These are phyloP conservation scores for Nerophis lumbriciformis DNA, from an alignment of 2,113 vertebrate genomes.

Conservation along the genomic window DNA sequence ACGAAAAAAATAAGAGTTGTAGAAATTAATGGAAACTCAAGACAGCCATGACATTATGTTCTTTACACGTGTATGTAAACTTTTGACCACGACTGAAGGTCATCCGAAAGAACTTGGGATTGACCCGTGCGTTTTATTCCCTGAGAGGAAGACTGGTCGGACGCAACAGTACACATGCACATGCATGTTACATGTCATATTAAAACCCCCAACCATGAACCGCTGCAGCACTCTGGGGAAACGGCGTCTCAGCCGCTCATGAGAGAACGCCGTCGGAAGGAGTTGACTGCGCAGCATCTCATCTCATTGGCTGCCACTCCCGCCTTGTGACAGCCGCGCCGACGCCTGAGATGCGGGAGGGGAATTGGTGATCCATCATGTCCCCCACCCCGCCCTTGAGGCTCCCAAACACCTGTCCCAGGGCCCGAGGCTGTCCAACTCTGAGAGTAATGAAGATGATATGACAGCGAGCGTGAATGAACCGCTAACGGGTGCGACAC, in stretches of 20 bases:
- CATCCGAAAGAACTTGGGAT: no score
- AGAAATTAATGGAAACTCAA: no score
- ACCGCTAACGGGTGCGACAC: neutral
- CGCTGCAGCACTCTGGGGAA: no score
- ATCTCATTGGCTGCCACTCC: neutral
- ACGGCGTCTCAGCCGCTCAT: neutral
- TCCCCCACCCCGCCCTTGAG: neutral
- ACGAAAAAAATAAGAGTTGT: no score
- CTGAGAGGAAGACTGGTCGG: no score
- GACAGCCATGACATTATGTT: no score
- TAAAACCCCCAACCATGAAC: no score
- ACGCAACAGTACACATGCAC: no score
- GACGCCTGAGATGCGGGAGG: neutral
- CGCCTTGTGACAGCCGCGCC: neutral
- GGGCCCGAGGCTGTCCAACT: neutral
- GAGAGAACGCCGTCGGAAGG: neutral
- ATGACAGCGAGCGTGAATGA: neutral
- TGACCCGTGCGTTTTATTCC: no score
- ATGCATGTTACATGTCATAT: no score
- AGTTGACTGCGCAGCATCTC: neutral
- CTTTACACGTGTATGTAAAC: no score
- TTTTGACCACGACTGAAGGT: no score
- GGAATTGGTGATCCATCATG: slow-evolving; percentile 4
- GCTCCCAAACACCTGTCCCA: neutral
- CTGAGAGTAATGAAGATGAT: neutral